Evolutionary conservation across 2,888 invertebrate species (phyloP).

Genomic region (Luperina testacea): DNA sequence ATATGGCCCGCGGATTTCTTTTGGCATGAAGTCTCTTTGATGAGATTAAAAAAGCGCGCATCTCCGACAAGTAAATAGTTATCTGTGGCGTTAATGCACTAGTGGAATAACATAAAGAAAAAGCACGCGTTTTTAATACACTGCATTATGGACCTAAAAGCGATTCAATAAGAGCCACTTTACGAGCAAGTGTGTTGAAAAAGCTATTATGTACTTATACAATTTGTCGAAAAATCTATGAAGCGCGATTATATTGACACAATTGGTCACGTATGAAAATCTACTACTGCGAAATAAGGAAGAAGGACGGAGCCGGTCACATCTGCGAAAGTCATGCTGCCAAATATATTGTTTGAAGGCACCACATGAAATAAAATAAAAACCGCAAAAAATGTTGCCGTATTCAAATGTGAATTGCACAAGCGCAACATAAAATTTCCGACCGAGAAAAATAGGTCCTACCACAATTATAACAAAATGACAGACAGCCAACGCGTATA

Average conservation of each 20-base stretch:
- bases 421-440: background rate
- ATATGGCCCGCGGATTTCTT: too few species aligned
- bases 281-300: background rate
- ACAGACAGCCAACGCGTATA: constrained; percentile 11
- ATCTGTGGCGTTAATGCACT: too few species aligned
- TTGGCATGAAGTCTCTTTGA: too few species aligned
- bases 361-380: constrained; percentile 1
- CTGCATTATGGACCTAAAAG: too few species aligned
- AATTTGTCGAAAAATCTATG: background rate
- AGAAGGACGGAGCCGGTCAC: background rate
- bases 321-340: background rate
- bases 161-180: too few species aligned
- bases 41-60: too few species aligned
- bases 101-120: too few species aligned
- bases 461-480: constrained; percentile 35
- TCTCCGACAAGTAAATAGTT: too few species aligned
- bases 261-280: background rate
- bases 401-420: constrained; percentile 18
- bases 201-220: background rate
- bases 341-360: constrained; percentile 12
- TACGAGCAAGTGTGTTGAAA: too few species aligned
- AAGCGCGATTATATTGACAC: background rate
- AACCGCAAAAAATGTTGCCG: background rate
- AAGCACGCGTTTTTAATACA: too few species aligned
- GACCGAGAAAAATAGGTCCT: constrained; percentile 4